Base-by-base conservation (phyloP, 35 echinoderm and acorn worm species). In the Apostichopus japonicus region DNA sequence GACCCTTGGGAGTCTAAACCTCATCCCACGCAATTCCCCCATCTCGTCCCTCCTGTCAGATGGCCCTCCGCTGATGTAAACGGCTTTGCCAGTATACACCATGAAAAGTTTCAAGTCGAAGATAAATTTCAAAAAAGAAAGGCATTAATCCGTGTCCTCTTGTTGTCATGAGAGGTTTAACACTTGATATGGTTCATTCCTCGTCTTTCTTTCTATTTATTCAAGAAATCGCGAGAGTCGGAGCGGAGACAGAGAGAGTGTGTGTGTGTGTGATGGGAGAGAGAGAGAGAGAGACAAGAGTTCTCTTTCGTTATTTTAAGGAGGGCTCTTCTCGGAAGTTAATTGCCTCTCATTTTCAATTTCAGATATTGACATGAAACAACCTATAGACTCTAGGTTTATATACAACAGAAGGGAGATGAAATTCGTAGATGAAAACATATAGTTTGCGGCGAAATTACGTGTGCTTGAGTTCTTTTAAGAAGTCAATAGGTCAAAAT, bases 91-190 rank as follows among this genome's bases (percentile, higher is more conserved):
- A 75, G 71, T 23, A n/a, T 75, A 75, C 71, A 75, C 71, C 71
- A 7, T 75, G 71, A 75, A n/a, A 75, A 75, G 7, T 7, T 75
- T 75, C 15, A 75, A 75, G 71, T 75, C n/a, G 71, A n/a, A 75
- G 71, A 75, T 75, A 75, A 75, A 75, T 75, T 75, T 23, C 17
- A 75, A 75, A 75, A 23, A 0, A 75, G 71, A 75, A 75, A 75
- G 71, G 71, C 71, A 75, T 75, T 75, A 75, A 75, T 75, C 71
- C 71, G 71, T 75, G 71, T 75, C 71, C 71, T 75, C 71, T 23
- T 75, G 16, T 75, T 6, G 71, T 75, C 17, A 6, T 19, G 22
- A 23, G 71, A 75, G 71, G 71, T 75, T 15, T 75, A 21, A 15
- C 17, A 75, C 71, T 21, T 75, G 15, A n/a, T 21, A 75, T 21